Percentiles rank a stretch among this genome's conserved stretches.
Evolutionary conservation across 2,888 invertebrate genomes (phyloP).

Genomic region (Drosophila borealis): DNA sequence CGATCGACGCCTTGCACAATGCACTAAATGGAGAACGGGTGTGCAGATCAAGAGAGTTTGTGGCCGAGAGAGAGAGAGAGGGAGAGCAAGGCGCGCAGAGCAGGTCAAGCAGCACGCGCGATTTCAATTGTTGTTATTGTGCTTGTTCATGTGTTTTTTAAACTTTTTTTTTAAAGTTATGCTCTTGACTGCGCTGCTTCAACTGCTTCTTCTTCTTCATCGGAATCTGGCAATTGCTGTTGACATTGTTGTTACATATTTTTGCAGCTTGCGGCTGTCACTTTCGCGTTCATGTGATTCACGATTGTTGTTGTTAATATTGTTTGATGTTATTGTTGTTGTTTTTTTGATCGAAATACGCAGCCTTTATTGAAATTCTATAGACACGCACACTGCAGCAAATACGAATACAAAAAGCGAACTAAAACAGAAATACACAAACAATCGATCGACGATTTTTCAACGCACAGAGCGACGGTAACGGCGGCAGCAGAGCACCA

Average conservation of each 20-base stretch:
- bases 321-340: constrained; percentile 31
- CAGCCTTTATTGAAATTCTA: constrained; percentile 39
- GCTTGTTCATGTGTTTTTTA: constrained; percentile 22
- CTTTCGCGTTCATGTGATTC: constrained; percentile 70
- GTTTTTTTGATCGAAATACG: constrained; percentile 42
- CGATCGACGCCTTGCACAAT: constrained; percentile 42
- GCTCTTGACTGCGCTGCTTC: constrained; percentile 46
- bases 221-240: constrained; percentile 55
- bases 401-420: constrained; percentile 29
- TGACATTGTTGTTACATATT: constrained; percentile 71
- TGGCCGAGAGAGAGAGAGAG: constrained; percentile 45
- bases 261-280: constrained; percentile 52
- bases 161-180: constrained; percentile 33
- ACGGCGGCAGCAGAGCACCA: constrained; percentile 49
- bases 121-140: constrained; percentile 44
- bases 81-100: constrained; percentile 53
- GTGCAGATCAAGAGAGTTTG: constrained; percentile 30
- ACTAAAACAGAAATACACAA: constrained; percentile 37
- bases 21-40: constrained; percentile 15
- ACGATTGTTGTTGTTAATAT: constrained; percentile 34
- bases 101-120: constrained; percentile 71
- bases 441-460: constrained; percentile 54
- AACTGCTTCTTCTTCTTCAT: constrained; percentile 33
- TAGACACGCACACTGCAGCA: constrained; percentile 32
- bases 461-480: constrained; percentile 47